Base-by-base conservation (phyloP, 2,113 vertebrate genomes). In the Peucedramus taeniatus region DNA sequence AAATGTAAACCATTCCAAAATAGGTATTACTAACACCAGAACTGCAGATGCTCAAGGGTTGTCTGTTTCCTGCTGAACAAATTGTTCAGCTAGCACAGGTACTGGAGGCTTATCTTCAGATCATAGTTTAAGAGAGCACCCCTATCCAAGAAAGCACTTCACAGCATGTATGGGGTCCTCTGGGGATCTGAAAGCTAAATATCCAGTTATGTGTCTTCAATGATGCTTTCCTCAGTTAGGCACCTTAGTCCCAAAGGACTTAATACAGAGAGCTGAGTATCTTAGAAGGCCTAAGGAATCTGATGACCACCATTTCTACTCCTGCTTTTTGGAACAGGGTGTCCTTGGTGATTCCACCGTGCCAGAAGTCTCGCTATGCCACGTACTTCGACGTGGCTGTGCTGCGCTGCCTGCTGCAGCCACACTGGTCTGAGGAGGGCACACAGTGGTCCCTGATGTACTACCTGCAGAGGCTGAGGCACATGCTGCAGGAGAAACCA, bases 361-460 rank as follows among this genome's bases (percentile, higher is more conserved):
- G 98, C 94, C 99, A 99, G 93, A 98, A 98, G 33, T 99, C 99
- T 9, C 99, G 99, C 40, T 99, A 99, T 14, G 99, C 99, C 92
- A 99, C 99, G 0, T 99, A 99, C 97, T 99, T 99, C 5, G 99
- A 99, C 5, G 99, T 99, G 85, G 99, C 99, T 0, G 99, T 99
- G 54, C 98, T 99, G 91, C 99, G 99, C 86, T 99, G 99, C 95
- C 98, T 99, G 42, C 98, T 99, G 60, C 99, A 99, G 97, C 99
- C 99, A 0, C 99, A 99, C 40, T 99, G 99, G 99, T 99, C 98
- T 0, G 99, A 99, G 95, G 99, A 99, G 81, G 99, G 99, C 23
- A 99, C 99, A 2, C 99, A 99, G 97, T 99, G 99, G 99, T 99
- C 99, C 2, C 96, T 99, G 28, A 99, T 99, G 98, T 99, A 98